phyloP scores from a whole-genome alignment of 2,888 invertebrate species.

The Hypercompe scribonia region DNA sequence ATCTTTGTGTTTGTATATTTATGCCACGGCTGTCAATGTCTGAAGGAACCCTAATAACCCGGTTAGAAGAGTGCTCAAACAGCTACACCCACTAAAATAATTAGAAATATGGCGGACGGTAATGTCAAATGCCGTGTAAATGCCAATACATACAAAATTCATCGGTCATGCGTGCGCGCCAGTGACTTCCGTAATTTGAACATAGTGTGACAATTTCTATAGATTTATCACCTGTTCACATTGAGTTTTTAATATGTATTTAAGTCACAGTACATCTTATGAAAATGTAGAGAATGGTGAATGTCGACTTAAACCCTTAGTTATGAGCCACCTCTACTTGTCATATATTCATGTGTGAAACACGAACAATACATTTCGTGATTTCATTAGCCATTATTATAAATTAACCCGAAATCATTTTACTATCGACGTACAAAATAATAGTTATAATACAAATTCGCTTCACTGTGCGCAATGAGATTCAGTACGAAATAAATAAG shows the following conservation, averaged over 20 bases:
- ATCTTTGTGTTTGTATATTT: neutral
- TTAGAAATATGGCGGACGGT: constrained; percentile 74
- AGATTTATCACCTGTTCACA: constrained; percentile 31
- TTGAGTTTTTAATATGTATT: constrained; percentile 41
- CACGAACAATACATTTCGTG: neutral
- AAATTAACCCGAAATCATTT: constrained; percentile 4
- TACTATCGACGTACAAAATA: neutral
- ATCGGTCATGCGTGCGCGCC: constrained; percentile 62
- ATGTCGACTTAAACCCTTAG: constrained; percentile 8
- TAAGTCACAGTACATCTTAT: constrained; percentile 26
- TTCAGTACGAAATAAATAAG: constrained; percentile 12
- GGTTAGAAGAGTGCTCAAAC: constrained; percentile 67
- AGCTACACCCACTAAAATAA: constrained; percentile 81
- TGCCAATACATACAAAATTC: constrained; percentile 77
- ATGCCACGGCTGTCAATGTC: neutral
- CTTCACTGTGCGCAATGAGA: neutral
- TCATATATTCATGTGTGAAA: neutral
- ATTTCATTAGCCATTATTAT: constrained; percentile 2
- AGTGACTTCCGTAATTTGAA: constrained; percentile 51
- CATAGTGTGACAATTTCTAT: constrained; percentile 23
- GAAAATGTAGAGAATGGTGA: constrained; percentile 30
- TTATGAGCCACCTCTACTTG: neutral
- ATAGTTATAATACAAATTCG: constrained; percentile 8
- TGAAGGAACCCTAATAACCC: constrained; percentile 48
- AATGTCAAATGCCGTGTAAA: constrained; percentile 85